These are phyloP conservation scores for Acropternis orthonyx DNA, from an alignment of 2,797 vertebrate genomes.

Conservation along the genomic window DNA sequence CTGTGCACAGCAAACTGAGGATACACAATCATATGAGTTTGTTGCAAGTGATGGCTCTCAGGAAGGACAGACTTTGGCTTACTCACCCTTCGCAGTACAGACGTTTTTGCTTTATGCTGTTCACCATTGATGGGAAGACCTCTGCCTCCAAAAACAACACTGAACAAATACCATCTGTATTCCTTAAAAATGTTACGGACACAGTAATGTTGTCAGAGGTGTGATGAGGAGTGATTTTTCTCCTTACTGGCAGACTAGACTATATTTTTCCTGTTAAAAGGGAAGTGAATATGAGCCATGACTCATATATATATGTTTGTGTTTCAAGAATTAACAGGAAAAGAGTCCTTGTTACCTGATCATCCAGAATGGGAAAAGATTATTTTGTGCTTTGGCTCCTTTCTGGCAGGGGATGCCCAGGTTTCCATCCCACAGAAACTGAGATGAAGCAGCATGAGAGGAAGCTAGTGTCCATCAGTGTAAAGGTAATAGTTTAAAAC, in stretches of 20 bases:
- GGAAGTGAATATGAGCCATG: not conserved
- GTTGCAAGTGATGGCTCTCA: not conserved
- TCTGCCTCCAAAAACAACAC: not conserved
- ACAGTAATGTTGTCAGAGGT: not conserved
- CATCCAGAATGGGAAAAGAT: not conserved
- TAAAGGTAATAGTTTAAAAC: not conserved
- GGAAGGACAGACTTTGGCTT: not conserved
- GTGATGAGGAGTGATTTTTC: not conserved
- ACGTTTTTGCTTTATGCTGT: not conserved
- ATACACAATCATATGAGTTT: not conserved
- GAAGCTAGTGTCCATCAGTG: not conserved
- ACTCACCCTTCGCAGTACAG: not conserved
- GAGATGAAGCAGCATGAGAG: not conserved
- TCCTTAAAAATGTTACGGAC: not conserved
- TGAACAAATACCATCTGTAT: not conserved
- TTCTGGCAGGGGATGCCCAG: not conserved
- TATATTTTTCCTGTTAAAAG: not conserved
- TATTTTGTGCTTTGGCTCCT: not conserved
- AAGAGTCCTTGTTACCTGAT: not conserved
- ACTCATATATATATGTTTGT: not conserved
- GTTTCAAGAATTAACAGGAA: not conserved
- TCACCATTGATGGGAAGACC: not conserved
- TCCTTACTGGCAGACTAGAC: not conserved
- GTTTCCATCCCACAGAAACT: not conserved
- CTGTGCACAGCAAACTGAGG: not conserved